Evolutionary conservation across 2,113 vertebrate genomes (phyloP).

Genomic region (Martes martes): DNA sequence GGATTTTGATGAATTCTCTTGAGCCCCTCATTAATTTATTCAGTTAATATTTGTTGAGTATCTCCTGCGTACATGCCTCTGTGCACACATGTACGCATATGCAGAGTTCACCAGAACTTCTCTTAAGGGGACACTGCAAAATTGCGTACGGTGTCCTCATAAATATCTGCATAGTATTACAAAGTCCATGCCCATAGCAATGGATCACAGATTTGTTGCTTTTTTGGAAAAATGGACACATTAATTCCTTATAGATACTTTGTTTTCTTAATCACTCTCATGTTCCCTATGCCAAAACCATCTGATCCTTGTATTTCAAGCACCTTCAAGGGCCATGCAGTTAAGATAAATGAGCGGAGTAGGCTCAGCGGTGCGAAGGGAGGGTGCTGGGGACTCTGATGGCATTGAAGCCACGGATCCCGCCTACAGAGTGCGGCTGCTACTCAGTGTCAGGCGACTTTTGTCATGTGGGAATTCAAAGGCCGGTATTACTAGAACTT

Average conservation of each 20-base stretch:
- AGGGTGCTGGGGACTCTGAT: not conserved
- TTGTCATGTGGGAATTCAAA: not conserved
- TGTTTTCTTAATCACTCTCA: not conserved
- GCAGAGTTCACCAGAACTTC: not conserved
- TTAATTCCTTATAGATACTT: not conserved
- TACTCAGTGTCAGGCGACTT: not conserved
- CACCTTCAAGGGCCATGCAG: no score
- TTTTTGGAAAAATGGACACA: not conserved
- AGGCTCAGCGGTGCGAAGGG: no score
- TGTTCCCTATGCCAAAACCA: not conserved
- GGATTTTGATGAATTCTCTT: not conserved
- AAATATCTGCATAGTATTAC: not conserved
- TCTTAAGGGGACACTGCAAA: not conserved
- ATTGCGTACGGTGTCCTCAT: not conserved
- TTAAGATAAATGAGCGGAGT: not conserved
- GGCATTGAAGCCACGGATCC: accelerated
- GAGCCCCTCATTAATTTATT: not conserved
- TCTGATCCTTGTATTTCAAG: not conserved
- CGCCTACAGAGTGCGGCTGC: not conserved
- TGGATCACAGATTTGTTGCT: not conserved
- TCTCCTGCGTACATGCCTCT: not conserved
- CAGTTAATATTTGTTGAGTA: not conserved
- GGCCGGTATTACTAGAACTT: not conserved
- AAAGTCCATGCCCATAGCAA: not conserved
- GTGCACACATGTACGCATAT: accelerated